A percentile compares a stretch with the other conserved stretches of the same genome.
Conservation (phyloP, 2,797 vertebrate species). For the Cuniculus paca region DNA sequence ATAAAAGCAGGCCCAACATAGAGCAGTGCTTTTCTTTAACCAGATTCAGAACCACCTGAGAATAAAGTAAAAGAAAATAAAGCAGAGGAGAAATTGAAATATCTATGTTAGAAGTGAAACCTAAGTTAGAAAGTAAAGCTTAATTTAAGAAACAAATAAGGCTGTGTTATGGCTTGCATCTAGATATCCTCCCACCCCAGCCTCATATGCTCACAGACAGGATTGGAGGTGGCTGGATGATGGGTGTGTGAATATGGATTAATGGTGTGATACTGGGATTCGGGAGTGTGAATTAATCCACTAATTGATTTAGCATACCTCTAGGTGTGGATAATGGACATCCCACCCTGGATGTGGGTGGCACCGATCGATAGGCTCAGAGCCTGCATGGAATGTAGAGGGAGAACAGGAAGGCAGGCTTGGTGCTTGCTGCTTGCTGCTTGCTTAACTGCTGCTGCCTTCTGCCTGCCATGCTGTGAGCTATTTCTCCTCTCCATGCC, state of each 20-base stretch:
- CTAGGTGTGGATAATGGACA: background rate
- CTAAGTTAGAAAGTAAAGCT: background rate
- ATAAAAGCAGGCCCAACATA: too few relatives aligned
- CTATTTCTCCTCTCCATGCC: background rate
- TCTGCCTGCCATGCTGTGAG: background rate
- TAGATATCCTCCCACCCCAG: background rate
- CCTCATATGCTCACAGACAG: background rate
- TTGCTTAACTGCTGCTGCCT: background rate
- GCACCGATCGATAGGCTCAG: background rate
- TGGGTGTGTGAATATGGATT: background rate
- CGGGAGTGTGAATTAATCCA: background rate
- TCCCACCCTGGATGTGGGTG: background rate
- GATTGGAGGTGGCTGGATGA: background rate
- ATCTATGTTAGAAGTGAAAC: background rate
- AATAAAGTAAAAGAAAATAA: background rate
- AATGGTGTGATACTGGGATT: background rate
- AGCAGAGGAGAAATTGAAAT: background rate
- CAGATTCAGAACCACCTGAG: background rate
- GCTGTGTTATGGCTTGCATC: background rate
- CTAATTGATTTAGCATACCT: background rate
- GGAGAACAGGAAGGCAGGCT: background rate
- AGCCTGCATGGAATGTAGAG: background rate
- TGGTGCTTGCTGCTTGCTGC: background rate
- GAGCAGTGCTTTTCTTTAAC: background rate
- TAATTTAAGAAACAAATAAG: background rate